phyloP scores from a whole-genome alignment of 1,140 invertebrate genomes.

The Gryon sp. region DNA sequence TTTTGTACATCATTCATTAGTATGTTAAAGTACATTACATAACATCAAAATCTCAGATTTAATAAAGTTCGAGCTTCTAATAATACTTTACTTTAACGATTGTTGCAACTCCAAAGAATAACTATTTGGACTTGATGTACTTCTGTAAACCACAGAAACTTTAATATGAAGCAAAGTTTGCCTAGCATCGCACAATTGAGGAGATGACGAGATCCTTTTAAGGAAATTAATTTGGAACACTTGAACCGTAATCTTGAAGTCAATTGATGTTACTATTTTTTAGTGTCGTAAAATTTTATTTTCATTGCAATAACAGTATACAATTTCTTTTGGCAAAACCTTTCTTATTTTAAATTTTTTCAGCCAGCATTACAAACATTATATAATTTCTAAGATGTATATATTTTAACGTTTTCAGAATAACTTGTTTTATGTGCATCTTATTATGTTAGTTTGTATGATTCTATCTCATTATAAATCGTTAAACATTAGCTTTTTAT shows the following conservation, averaged over 20 bases:
- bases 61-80: constrained; percentile 14
- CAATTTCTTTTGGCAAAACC: too few relatives aligned
- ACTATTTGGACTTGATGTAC: constrained; percentile 28
- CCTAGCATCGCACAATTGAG: constrained; percentile 12
- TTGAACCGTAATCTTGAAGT: constrained; percentile 16
- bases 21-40: too few relatives aligned
- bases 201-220: constrained; percentile 21
- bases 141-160: constrained; percentile 33
- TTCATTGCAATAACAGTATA: too few relatives aligned
- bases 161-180: constrained; percentile 34
- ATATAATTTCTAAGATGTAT: too few relatives aligned
- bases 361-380: too few relatives aligned
- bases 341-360: too few relatives aligned
- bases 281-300: too few relatives aligned
- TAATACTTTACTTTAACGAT: constrained; percentile 21
- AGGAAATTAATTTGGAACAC: constrained; percentile 23
- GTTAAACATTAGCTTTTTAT: too few relatives aligned
- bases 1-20: too few relatives aligned
- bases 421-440: not conserved
- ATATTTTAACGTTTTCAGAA: too few relatives aligned
- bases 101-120: constrained; percentile 27
- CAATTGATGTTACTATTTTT: constrained; percentile 13
- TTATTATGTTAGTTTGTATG: not conserved
- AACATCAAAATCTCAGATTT: not conserved
- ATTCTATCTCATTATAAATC: too few relatives aligned